Conservation (phyloP, 2,797 vertebrate genomes). For the Urocyon cinereoargenteus region DNA sequence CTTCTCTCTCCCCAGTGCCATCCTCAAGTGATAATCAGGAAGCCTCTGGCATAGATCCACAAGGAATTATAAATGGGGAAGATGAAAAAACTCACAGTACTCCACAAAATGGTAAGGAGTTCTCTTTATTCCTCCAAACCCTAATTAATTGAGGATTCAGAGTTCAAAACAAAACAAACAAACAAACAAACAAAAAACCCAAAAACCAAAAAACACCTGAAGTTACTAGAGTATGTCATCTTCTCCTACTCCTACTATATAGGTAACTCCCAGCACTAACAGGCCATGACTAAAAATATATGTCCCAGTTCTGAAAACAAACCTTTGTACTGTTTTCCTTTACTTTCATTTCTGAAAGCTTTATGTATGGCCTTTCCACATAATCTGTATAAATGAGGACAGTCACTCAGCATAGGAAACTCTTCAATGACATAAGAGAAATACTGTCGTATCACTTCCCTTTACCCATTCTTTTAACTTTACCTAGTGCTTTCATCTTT, state of each 20-base stretch:
- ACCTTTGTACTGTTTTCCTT: neutral
- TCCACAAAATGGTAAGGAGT: neutral
- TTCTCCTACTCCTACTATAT: neutral
- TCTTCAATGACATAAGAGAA: neutral
- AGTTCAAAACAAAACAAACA: neutral
- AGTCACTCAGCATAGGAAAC: neutral
- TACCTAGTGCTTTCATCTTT: neutral
- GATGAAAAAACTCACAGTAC: neutral
- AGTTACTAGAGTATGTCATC: neutral
- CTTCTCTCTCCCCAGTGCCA: slow-evolving; percentile 15
- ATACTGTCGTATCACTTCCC: neutral
- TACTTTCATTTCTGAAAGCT: neutral
- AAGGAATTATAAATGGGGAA: neutral
- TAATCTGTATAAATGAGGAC: neutral
- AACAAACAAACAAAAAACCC: too few relatives aligned
- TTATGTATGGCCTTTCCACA: neutral
- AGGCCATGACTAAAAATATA: neutral
- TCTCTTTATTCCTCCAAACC: neutral
- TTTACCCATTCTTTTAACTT: neutral
- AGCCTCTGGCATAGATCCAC: neutral
- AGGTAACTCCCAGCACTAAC: neutral
- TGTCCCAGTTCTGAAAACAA: neutral
- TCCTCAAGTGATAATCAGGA: neutral
- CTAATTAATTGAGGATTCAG: neutral
- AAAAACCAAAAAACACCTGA: neutral